Evolutionary conservation across 2,113 vertebrate species (phyloP).

Genomic region (Anolis sagrei): DNA sequence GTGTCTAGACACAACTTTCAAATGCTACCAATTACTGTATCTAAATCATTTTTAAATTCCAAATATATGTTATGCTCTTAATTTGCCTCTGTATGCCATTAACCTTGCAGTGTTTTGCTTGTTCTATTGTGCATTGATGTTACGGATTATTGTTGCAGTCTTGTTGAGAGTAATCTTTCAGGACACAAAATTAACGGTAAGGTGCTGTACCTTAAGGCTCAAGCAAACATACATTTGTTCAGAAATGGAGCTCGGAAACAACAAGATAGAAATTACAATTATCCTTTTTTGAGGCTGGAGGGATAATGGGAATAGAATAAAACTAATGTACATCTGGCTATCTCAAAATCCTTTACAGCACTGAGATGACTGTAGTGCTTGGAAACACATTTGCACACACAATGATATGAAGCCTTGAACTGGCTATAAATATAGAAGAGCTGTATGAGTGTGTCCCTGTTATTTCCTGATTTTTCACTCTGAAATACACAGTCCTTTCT

Average conservation of each 20-base stretch:
- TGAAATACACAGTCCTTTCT: neutral
- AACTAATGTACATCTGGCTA: neutral
- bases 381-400: neutral
- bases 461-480: neutral
- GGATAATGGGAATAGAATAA: neutral
- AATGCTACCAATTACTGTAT: too few relatives aligned
- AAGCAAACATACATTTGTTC: neutral
- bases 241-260: neutral
- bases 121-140: too few relatives aligned
- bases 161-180: too few relatives aligned
- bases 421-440: neutral
- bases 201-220: neutral
- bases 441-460: neutral
- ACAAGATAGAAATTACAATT: too few relatives aligned
- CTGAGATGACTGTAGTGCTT: neutral
- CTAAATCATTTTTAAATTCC: too few relatives aligned
- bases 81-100: too few relatives aligned
- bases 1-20: too few relatives aligned
- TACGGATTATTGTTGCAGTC: too few relatives aligned
- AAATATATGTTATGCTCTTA: too few relatives aligned
- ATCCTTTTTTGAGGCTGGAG: neutral
- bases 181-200: too few relatives aligned
- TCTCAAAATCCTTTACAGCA: neutral
- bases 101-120: too few relatives aligned
- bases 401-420: neutral